Conservation (phyloP, 2,113 vertebrate genomes). For the Gorsachius goisagi region DNA sequence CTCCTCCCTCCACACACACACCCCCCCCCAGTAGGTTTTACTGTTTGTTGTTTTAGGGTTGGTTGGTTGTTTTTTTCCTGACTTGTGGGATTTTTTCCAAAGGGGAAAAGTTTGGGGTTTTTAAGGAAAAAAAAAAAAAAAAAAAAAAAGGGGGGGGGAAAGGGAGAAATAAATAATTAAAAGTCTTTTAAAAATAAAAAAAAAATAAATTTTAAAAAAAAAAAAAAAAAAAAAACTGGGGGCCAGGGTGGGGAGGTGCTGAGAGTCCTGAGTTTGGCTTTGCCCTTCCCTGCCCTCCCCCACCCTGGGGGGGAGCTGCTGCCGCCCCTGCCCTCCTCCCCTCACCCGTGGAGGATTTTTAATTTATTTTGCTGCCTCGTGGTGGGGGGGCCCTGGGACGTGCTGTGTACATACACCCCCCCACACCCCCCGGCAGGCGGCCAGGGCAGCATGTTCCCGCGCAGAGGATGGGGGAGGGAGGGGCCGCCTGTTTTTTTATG, state of each 20-base stretch:
- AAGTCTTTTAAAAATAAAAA: background rate
- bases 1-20: too few relatives aligned
- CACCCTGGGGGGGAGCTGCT: too few relatives aligned
- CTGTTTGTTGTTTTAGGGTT: background rate
- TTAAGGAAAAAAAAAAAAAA: background rate
- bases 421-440: too few relatives aligned
- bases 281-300: too few relatives aligned
- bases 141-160: too few relatives aligned
- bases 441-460: too few relatives aligned
- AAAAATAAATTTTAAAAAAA: background rate
- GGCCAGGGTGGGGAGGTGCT: too few relatives aligned
- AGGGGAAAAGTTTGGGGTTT: background rate
- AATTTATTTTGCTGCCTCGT: background rate
- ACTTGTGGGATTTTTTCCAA: background rate
- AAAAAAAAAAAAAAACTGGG: background rate
- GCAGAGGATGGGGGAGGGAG: background rate
- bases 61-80: background rate
- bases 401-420: too few relatives aligned
- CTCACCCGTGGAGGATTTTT: background rate
- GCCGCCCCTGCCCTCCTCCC: background rate
- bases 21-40: background rate
- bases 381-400: too few relatives aligned
- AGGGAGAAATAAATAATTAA: background rate
- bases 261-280: background rate
- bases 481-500: conserved; percentile 45